Base-by-base conservation (phyloP, 2,797 vertebrate genomes). In the Eleutherodactylus coqui region DNA sequence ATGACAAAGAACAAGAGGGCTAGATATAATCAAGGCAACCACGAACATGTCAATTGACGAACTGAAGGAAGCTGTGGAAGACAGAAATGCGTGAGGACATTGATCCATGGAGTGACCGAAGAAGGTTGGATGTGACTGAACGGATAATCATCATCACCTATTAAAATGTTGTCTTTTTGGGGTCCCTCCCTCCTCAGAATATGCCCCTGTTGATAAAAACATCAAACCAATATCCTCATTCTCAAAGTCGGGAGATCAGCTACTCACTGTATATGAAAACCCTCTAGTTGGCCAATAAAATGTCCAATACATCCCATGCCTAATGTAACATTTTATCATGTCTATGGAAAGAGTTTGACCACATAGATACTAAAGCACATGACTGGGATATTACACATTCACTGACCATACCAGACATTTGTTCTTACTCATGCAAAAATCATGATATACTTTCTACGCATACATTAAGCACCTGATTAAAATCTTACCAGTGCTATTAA, bases 401-500 rank as follows among this genome's bases (percentile, higher is more conserved):
- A 32, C 60, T 64, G 17, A n/a, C n/a, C n/a, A n/a, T 62, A 41
- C 36, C 32, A 38, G 6, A 24, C 41, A 8, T n/a, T 70, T 9
- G 36, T n/a, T 70, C 7, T 24, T 41, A 70, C 36, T 21, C 67
- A 41, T 21, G 11, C 8, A 41, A 19, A 11, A 36, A 38, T 69
- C 17, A 17, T 38, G 1, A 24, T 24, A 36, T 38, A 1, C 7
- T 38, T 21, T 21, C 19, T 34, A 7, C 32, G 9, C 10, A 41
- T 41, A 64, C 16, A 32, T 14, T 13, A 62, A 62, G n/a, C 58
- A 60, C 2, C 10, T 10, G 9, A 60, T 2, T 82, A 10, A 43
- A 29, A 0, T 92, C 98, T 98, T 93, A 99, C 98, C 91, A 93
- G 91, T 90, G 96, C 97, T 91, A 96, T 95, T 87, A 99, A 92